phyloP scores from a whole-genome alignment of 2,888 invertebrate genomes.

The Scrobipalpa costella region DNA sequence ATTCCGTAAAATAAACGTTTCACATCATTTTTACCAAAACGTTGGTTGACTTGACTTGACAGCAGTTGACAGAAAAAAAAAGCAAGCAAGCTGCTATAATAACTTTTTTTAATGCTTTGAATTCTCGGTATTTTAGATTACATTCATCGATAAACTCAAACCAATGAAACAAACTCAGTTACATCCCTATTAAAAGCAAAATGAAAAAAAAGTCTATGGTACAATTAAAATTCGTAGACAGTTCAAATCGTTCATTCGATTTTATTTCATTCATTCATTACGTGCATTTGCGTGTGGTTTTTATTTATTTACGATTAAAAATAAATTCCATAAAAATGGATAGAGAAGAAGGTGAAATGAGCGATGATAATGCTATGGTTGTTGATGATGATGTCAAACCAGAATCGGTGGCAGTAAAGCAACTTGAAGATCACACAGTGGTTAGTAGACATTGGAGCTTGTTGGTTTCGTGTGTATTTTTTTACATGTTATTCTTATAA shows the following conservation, averaged over 20 bases:
- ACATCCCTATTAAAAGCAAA: background rate
- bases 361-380: slow-evolving; percentile 69
- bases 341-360: slow-evolving; percentile 77
- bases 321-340: slow-evolving; percentile 46
- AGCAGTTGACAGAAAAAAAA: background rate
- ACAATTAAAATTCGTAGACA: background rate
- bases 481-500: background rate
- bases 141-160: too few relatives aligned
- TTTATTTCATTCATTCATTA: background rate
- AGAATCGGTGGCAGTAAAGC: slow-evolving; percentile 33
- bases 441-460: slow-evolving; percentile 41
- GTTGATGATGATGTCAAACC: slow-evolving; percentile 50
- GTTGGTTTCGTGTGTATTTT: background rate
- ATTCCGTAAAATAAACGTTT: slow-evolving; percentile 4
- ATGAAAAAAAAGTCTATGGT: background rate
- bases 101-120: too few relatives aligned
- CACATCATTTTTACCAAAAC: background rate
- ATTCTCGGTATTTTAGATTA: too few relatives aligned
- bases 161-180: too few relatives aligned
- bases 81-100: background rate
- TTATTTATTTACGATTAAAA: background rate
- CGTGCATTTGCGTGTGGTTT: background rate
- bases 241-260: background rate
- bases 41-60: too few relatives aligned
- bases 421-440: slow-evolving; percentile 49